Conservation (phyloP, 2,888 invertebrate species). For the Pseudoips prasinana region DNA sequence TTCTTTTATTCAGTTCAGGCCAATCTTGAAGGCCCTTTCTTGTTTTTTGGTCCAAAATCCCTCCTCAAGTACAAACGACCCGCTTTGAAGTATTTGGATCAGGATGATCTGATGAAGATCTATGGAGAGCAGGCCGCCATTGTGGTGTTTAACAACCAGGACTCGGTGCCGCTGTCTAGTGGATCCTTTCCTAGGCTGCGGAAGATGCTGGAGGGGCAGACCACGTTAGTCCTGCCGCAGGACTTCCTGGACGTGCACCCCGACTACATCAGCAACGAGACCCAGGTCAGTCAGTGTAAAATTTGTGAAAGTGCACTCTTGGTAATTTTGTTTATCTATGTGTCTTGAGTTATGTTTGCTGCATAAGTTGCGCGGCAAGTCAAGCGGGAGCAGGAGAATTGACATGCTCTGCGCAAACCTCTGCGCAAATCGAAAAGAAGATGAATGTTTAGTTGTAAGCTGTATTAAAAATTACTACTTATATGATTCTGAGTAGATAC, state of each 20-base stretch:
- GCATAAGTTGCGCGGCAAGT: no score
- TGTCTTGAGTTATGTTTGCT: no score
- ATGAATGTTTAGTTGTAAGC: no score
- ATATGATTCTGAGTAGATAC: no score
- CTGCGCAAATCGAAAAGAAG: no score
- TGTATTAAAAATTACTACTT: no score
- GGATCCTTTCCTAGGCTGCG: conserved; percentile 79
- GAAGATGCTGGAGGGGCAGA: conserved; percentile 76
- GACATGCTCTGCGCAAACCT: no score
- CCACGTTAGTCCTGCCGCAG: conserved; percentile 79
- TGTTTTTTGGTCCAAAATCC: conserved; percentile 82
- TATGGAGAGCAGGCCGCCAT: conserved; percentile 81
- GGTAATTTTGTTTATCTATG: no score
- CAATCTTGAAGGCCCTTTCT: conserved; percentile 81
- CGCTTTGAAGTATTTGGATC: conserved; percentile 75
- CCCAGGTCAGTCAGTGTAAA: conserved; percentile 73
- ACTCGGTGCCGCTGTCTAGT: conserved; percentile 76
- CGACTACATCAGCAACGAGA: conserved; percentile 82
- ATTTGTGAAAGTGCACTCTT: no score
- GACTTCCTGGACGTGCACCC: conserved; percentile 82
- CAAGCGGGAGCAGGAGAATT: no score
- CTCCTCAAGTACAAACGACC: conserved; percentile 71
- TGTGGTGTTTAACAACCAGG: conserved; percentile 83
- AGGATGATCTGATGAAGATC: conserved; percentile 80
- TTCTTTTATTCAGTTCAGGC: conserved; percentile 46